Base-by-base conservation (phyloP, 2,888 invertebrate species). In the Pogonocherus hispidulus region DNA sequence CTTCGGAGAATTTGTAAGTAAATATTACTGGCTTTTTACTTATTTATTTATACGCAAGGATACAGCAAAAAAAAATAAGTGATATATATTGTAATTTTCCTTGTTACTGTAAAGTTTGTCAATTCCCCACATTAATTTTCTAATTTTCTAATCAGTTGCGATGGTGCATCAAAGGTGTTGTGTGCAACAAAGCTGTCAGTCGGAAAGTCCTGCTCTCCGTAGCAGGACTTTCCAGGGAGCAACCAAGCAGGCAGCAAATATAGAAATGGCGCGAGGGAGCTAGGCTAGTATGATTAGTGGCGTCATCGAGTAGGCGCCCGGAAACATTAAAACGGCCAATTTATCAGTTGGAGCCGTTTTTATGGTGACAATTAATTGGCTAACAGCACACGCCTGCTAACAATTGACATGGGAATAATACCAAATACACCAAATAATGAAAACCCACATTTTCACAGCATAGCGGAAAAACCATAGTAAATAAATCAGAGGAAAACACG, bases 291-390 rank as follows among this genome's bases (percentile, higher is more conserved):
- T 78, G 78, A 78, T 77, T 76, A 76, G 76, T 78, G 72, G 75
- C 71, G 75, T 78, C 79, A 76, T 76, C 78, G 75, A 73, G 66
- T 69, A 71, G 69, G 68, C 73, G 73, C 67, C 76, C 76, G 74
- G 74, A 75, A 74, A 74, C 76, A 75, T 78, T 79, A 77, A 79
- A 79, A 77, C 73, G 73, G 69, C 75, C 75, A 76, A 80, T 80
- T 79, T 78, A 80, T 80, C 77, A 79, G 76, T 74, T 76, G 72
- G 72, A 72, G 73, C 67, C 68, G 77, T 76, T 79, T 78, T 79
- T 78, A 74, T 76, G 76, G 73, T 70, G 69, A 72, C 76, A 69
- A 77, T 77, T 79, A 77, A 78, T 79, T 78, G 76, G 74, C 20
- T 46, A 65, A 62, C 52, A 56, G 65, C 54, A 56, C 70, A 67